Percentiles rank a stretch among this genome's conserved stretches.
phyloP scores from a whole-genome alignment of 2,888 invertebrate species.

The Hirtodrosophila duncani region DNA sequence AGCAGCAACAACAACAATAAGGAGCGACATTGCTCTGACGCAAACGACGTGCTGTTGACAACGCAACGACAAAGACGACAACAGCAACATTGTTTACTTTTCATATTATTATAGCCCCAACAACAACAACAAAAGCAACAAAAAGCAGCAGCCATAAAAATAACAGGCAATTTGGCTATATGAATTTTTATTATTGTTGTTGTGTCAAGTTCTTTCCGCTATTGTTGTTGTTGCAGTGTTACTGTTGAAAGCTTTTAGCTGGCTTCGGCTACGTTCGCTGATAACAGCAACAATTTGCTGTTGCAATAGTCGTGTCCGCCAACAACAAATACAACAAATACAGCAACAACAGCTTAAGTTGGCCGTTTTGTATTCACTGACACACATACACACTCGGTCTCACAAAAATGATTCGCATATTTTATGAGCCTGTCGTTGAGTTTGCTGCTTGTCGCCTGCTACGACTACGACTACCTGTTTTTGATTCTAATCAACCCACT shows the following conservation, averaged over 20 bases:
- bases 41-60: no score
- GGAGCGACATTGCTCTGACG: constrained; percentile 65
- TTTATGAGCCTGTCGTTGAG: no score
- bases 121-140: constrained; percentile 33
- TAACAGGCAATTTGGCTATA: constrained; percentile 39
- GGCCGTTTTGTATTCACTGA: not conserved
- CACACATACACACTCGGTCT: constrained; percentile 7
- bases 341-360: not conserved
- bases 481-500: constrained; percentile 63
- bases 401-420: constrained; percentile 12
- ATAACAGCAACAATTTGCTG: constrained; percentile 22
- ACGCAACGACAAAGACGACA: no score
- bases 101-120: constrained; percentile 45
- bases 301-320: no score
- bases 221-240: constrained; percentile 2
- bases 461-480: constrained; percentile 56
- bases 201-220: constrained; percentile 27
- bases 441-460: no score
- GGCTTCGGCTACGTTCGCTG: constrained; percentile 21
- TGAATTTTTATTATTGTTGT: constrained; percentile 24
- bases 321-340: not conserved
- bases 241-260: constrained; percentile 6
- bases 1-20: constrained; percentile 21
- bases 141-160: constrained; percentile 38
- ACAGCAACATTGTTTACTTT: constrained; percentile 52